phyloP scores from a whole-genome alignment of 2,888 invertebrate genomes.

The Timema podura region DNA sequence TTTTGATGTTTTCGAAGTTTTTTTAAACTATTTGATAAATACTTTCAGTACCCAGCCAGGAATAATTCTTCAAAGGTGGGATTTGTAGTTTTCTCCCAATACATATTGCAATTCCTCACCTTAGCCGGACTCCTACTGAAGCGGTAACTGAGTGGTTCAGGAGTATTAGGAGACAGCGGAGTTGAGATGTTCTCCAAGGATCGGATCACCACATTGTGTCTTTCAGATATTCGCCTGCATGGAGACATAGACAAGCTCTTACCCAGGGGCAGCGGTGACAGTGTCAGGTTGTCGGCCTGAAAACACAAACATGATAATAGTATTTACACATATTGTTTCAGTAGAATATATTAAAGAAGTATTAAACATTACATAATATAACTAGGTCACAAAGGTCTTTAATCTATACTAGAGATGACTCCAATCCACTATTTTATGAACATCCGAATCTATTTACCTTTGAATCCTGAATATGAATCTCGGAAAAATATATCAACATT shows the following conservation, averaged over 20 bases:
- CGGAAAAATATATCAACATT: too few species aligned
- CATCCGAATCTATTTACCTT: too few species aligned
- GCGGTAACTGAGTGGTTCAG: conserved; percentile 60
- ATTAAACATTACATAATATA: too few species aligned
- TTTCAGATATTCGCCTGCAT: conserved; percentile 54
- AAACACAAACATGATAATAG: conserved; percentile 17
- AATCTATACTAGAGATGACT: too few species aligned
- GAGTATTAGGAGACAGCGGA: conserved; percentile 44
- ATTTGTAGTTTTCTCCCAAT: too few species aligned
- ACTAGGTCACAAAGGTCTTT: too few species aligned
- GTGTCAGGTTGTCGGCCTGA: conserved; percentile 46
- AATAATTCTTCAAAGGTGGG: too few species aligned
- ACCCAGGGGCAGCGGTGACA: conserved; percentile 72
- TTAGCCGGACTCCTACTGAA: conserved; percentile 86
- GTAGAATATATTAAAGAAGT: too few species aligned
- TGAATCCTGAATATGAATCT: too few species aligned
- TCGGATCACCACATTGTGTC: conserved; percentile 57
- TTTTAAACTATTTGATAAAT: neutral
- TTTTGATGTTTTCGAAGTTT: neutral
- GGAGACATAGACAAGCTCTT: conserved; percentile 55
- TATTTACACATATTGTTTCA: neutral
- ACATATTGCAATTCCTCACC: conserved; percentile 47
- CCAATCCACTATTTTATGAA: too few species aligned
- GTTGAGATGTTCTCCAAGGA: conserved; percentile 44
- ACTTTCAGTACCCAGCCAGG: too few species aligned